These are phyloP conservation scores for Chloroclysta siterata DNA, from an alignment of 2,888 invertebrate genomes.

Conservation along the genomic window DNA sequence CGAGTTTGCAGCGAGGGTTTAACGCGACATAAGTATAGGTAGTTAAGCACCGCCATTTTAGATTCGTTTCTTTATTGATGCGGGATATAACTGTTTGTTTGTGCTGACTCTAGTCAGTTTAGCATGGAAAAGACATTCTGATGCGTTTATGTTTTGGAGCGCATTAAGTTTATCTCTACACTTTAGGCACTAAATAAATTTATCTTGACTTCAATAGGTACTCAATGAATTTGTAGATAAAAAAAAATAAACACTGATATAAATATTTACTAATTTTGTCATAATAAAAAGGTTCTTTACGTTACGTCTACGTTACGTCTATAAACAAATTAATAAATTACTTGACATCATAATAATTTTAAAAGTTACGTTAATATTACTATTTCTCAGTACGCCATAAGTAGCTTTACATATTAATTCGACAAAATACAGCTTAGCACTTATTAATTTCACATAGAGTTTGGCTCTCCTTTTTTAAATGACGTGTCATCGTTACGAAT, in stretches of 20 bases:
- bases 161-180: not conserved
- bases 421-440: not conserved
- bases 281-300: conserved; percentile 1
- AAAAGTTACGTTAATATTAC: not conserved
- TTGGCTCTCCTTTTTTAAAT: too few relatives aligned
- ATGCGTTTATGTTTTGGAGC: not conserved
- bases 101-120: conserved; percentile 13
- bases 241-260: not conserved
- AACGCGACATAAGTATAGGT: too few relatives aligned
- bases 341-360: not conserved
- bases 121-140: conserved; percentile 27
- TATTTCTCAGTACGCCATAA: not conserved
- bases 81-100: conserved; percentile 13
- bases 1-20: too few relatives aligned
- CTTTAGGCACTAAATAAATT: too few relatives aligned
- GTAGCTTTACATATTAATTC: not conserved
- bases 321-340: not conserved
- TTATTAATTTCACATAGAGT: not conserved
- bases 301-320: not conserved
- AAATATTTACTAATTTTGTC: conserved; percentile 2
- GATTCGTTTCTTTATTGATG: too few relatives aligned
- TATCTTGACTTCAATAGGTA: too few relatives aligned
- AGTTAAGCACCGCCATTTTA: too few relatives aligned
- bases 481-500: not conserved
- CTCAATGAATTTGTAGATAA: not conserved